Evolutionary conservation across 2,113 vertebrate genomes (phyloP).

Genomic region (Aphyosemion australe): DNA sequence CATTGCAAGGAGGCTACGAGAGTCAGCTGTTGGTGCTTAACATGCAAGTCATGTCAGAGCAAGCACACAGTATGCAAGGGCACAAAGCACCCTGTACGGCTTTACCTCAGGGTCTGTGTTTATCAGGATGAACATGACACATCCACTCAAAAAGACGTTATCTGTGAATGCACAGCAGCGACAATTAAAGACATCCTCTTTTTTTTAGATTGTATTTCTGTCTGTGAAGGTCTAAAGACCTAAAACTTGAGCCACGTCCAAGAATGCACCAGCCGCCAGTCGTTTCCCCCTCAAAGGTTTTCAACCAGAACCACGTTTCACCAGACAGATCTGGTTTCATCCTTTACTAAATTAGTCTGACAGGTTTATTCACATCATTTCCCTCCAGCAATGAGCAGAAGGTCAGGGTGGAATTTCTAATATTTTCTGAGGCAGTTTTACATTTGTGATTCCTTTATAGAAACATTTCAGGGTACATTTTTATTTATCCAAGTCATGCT

Average conservation of each 20-base stretch:
- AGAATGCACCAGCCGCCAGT: slow-evolving; percentile 2
- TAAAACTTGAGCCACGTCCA: slow-evolving; percentile 7
- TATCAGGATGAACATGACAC: slow-evolving; percentile 14
- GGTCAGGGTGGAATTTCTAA: background rate
- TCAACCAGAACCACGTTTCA: slow-evolving; percentile 17
- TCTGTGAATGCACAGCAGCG: background rate
- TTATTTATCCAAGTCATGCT: too few species aligned
- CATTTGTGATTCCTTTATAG: background rate
- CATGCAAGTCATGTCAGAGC: slow-evolving; percentile 68
- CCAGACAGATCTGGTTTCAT: slow-evolving; percentile 12
- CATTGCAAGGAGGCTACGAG: slow-evolving; percentile 57
- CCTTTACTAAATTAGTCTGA: slow-evolving; percentile 31
- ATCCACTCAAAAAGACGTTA: slow-evolving; percentile 3
- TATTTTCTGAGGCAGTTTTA: slow-evolving; percentile 16
- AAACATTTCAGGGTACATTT: too few species aligned
- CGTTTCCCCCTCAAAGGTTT: slow-evolving; percentile 12
- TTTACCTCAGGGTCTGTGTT: background rate
- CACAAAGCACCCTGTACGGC: slow-evolving; percentile 25
- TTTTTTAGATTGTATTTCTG: background rate
- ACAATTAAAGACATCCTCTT: background rate
- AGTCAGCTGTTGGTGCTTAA: slow-evolving; percentile 70
- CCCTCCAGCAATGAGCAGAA: slow-evolving; percentile 1
- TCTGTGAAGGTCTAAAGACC: background rate
- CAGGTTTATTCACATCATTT: slow-evolving; percentile 21
- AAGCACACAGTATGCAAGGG: slow-evolving; percentile 52